Conservation (phyloP, 1,140 invertebrate genomes). For the Vanessa atalanta region DNA sequence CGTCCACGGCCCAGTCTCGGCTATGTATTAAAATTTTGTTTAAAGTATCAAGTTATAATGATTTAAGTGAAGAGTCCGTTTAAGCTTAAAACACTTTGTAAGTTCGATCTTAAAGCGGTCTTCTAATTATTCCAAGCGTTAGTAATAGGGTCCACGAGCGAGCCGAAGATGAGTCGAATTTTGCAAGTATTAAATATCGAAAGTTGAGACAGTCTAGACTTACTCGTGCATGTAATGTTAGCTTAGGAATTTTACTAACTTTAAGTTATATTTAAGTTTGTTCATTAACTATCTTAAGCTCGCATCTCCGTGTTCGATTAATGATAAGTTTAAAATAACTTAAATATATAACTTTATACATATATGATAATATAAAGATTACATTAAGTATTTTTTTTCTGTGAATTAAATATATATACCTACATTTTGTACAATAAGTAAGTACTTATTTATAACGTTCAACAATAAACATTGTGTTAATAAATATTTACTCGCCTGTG, state of each 20-base stretch:
- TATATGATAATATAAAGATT: no score
- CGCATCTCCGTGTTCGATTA: not conserved
- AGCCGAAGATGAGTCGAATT: slow-evolving; percentile 1
- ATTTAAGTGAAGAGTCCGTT: not conserved
- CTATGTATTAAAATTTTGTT: no score
- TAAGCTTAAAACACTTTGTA: not conserved
- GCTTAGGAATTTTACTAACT: slow-evolving; percentile 5
- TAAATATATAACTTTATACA: no score
- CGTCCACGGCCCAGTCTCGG: no score
- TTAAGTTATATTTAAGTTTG: slow-evolving; percentile 1
- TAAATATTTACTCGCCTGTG: no score
- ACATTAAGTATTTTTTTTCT: no score
- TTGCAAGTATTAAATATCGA: slow-evolving; percentile 3
- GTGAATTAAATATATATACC: no score
- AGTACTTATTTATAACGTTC: no score
- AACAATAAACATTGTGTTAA: no score
- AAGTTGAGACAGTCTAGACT: not conserved
- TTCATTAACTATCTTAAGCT: not conserved
- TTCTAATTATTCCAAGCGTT: slow-evolving; percentile 13
- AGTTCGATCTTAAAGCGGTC: not conserved
- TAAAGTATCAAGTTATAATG: no score
- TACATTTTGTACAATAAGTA: no score
- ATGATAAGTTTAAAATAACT: no score
- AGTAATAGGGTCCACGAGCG: slow-evolving; percentile 19
- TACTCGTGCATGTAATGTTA: not conserved